phyloP scores from a whole-genome alignment of 2,113 vertebrate species.

The Leucosticte australis region DNA sequence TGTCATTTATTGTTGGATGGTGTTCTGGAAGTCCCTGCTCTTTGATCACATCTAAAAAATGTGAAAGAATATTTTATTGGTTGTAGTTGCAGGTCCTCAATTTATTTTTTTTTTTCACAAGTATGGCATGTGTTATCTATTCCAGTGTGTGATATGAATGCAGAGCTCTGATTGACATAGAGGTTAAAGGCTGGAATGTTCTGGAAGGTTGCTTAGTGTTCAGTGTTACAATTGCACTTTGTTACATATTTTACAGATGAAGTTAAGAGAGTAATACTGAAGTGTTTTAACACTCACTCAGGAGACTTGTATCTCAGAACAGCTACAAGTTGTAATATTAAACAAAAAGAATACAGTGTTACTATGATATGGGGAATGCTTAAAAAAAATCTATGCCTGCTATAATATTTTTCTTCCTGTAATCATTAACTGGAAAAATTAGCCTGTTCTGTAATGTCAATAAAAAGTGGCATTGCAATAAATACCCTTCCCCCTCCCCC shows the following conservation, averaged over 20 bases:
- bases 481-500: not conserved
- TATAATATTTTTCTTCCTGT: not conserved
- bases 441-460: not conserved
- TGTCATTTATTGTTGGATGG: not conserved
- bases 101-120: not conserved
- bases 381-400: not conserved
- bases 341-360: not conserved
- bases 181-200: not conserved
- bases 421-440: not conserved
- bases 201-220: not conserved
- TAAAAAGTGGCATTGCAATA: not conserved
- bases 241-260: slow-evolving; percentile 19
- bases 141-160: not conserved
- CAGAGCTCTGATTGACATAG: not conserved
- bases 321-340: not conserved
- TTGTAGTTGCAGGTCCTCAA: not conserved
- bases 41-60: not conserved
- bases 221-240: not conserved
- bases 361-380: not conserved
- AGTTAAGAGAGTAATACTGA: not conserved
- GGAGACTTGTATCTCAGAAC: not conserved
- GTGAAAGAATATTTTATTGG: not conserved
- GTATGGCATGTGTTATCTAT: not conserved
- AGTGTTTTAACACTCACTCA: not conserved
- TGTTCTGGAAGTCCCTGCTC: not conserved